phyloP scores from a whole-genome alignment of 2,888 invertebrate species.

The Furcula furcula region DNA sequence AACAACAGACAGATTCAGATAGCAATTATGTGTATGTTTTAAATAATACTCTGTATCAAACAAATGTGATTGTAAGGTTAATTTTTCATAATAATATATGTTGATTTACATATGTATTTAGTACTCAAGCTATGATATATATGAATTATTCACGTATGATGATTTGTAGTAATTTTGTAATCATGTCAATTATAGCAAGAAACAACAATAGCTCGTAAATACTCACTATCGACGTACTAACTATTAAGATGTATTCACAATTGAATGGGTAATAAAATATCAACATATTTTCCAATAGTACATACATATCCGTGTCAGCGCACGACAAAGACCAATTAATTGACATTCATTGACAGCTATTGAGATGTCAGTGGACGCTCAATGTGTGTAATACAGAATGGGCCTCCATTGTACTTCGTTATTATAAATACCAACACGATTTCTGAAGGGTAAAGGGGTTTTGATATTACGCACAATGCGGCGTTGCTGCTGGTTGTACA shows the following conservation, averaged over 20 bases:
- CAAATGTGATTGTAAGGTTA: no score
- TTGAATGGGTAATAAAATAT: background rate
- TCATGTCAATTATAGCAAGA: background rate
- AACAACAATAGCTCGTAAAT: background rate
- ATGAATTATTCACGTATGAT: no score
- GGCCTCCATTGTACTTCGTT: background rate
- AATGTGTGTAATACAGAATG: constrained; percentile 34
- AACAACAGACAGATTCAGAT: no score
- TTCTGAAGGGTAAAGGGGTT: no score
- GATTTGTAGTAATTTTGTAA: no score
- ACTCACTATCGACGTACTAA: background rate
- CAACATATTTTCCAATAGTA: background rate
- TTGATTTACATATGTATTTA: no score
- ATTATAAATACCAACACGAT: background rate
- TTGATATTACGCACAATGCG: no score
- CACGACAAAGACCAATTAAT: constrained; percentile 54
- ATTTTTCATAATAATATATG: no score
- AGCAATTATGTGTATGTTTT: no score
- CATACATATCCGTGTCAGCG: constrained; percentile 9
- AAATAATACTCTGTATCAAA: no score
- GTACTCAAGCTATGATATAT: no score
- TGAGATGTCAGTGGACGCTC: constrained; percentile 48
- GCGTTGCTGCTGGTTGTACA: no score
- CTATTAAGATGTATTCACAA: background rate
- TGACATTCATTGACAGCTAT: constrained; percentile 56